phyloP scores from a whole-genome alignment of 2,113 vertebrate species.

The Zosterops borbonicus region DNA sequence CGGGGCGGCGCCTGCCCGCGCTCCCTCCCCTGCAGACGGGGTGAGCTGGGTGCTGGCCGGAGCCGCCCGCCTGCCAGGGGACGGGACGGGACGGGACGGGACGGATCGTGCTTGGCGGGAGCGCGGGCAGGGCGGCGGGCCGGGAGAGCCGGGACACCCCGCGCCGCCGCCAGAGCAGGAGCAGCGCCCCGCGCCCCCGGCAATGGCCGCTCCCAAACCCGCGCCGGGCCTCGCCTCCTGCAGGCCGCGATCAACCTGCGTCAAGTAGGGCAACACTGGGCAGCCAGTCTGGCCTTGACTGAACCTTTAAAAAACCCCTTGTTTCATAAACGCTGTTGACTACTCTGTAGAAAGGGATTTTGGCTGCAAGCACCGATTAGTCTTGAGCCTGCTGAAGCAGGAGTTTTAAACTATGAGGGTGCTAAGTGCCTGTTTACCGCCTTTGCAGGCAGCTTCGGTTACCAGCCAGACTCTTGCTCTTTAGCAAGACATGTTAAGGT shows the following conservation, averaged over 20 bases:
- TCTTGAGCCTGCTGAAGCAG: neutral
- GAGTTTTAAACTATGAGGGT: too few relatives aligned
- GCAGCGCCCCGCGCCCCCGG: neutral
- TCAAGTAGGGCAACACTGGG: fast-evolving
- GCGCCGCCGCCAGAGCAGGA: neutral
- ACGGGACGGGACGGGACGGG: too few relatives aligned
- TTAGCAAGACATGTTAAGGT: fast-evolving
- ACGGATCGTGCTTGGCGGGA: neutral
- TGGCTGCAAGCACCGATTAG: fast-evolving
- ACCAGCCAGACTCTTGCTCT: neutral
- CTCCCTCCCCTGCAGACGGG: neutral
- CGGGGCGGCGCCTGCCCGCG: neutral
- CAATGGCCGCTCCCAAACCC: neutral
- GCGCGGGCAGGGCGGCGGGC: neutral
- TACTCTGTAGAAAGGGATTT: fast-evolving
- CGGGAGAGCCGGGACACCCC: neutral
- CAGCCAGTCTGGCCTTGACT: fast-evolving
- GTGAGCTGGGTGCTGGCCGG: neutral
- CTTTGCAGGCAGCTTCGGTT: neutral
- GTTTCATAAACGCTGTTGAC: neutral
- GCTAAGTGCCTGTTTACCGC: fast-evolving
- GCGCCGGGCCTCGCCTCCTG: neutral
- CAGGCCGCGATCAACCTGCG: fast-evolving
- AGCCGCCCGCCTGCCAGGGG: neutral
- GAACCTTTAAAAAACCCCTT: fast-evolving